Evolutionary conservation across 2,113 vertebrate species (phyloP), one percentile per base, ranked within the genome.

Genomic region (Jacana jacana): DNA sequence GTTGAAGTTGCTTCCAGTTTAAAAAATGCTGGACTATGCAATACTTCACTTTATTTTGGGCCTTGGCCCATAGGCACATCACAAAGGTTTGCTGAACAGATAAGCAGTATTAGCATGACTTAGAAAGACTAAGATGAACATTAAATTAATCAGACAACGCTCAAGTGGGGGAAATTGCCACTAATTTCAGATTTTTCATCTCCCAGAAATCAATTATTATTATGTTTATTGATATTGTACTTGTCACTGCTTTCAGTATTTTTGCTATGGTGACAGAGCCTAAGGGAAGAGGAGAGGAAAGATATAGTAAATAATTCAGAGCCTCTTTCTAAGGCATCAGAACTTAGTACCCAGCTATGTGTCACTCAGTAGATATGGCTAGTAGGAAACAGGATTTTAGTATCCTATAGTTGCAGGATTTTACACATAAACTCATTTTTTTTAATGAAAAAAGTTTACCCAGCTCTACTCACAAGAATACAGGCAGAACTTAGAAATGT

Each of bases 131-230:
- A 92, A 97, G 97, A 98, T 96, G 91, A 98, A 98, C 80, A 97
- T 97, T 97, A 98, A 97, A 98, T 98, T 98, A 98, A 98, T 98
- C 98, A 98, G 81, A 95, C 81, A 96, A 89, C 48, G 49, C 97
- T 98, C 98, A n/a, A n/a, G 96, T 91, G 97, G 95, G 97, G 95
- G 90, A 97, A 97, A 97, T 98, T 96, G 92, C 92, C 97, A 97
- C 97, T 98, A 98, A 98, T 98, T 98, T 98, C 96, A 97, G 95
- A 98, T 98, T 97, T 98, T 97, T 98, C 97, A 98, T 97, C 96
- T 96, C 92, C 89, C 84, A 94, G 92, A 98, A 98, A 98, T 98
- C 98, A 98, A 98, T 98, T 98, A 98, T 98, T 98, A 97, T 98
- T 97, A 98, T 98, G 97, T 97, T 98, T 98, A 98, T 98, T 97